phyloP scores from a whole-genome alignment of 2,888 invertebrate species.

The Scaeva pyrastri region DNA sequence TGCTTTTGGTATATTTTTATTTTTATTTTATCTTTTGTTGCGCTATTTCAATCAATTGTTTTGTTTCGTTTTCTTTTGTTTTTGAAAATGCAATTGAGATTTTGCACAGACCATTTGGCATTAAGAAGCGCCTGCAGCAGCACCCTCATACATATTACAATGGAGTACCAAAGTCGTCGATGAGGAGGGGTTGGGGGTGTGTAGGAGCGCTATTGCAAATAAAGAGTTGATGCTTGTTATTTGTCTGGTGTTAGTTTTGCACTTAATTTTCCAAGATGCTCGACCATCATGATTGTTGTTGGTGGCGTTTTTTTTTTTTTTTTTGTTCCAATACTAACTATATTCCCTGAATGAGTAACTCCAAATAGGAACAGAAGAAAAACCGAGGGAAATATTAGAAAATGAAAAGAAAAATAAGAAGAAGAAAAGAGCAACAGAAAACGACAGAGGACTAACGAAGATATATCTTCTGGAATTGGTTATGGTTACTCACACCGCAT shows the following conservation, averaged over 20 bases:
- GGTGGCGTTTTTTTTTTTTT: conserved; percentile 2
- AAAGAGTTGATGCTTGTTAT: conserved; percentile 55
- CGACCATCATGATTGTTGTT: conserved; percentile 58
- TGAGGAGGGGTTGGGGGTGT: conserved; percentile 15
- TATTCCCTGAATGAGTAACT: conserved; percentile 60
- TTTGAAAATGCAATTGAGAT: conserved; percentile 50
- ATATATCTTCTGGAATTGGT: conserved; percentile 72
- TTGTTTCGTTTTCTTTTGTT: conserved; percentile 5
- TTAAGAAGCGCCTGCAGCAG: conserved; percentile 4
- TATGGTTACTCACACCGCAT: conserved; percentile 57
- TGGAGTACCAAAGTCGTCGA: no score
- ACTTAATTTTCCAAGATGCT: conserved; percentile 66
- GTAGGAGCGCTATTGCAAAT: conserved; percentile 41
- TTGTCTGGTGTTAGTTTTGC: conserved; percentile 67
- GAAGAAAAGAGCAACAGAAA: conserved; percentile 9
- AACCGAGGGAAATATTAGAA: conserved; percentile 19
- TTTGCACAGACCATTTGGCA: conserved; percentile 34
- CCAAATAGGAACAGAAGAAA: conserved; percentile 14
- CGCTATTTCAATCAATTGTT: conserved; percentile 40
- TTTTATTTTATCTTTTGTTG: conserved; percentile 1
- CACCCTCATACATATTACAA: conserved; percentile 8
- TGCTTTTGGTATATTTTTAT: conserved; percentile 15
- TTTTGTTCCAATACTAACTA: conserved; percentile 32
- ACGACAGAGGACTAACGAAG: conserved; percentile 64
- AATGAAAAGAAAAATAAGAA: conserved; percentile 1